Base-by-base conservation (phyloP, 2,113 vertebrate species). In the Chaetops frenatus region DNA sequence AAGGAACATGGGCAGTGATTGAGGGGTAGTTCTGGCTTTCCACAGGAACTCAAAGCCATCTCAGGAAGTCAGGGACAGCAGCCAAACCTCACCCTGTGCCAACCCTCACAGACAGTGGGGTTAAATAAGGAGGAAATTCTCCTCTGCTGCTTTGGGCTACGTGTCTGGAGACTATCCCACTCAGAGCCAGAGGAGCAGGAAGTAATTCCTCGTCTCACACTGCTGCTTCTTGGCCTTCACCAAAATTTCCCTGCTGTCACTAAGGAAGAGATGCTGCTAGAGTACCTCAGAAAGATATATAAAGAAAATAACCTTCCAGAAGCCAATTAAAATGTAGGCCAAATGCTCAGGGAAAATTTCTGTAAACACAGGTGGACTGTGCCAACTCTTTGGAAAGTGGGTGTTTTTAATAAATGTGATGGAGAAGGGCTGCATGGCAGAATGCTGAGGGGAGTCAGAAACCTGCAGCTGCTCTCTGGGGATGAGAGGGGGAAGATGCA, bases 241-340 rank as follows among this genome's bases (percentile, higher is more conserved):
- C 62, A 60, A 53, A 51, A 64, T 71, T 44, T 44, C 84, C 57
- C 53, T 90, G 62, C 91, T 88, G 74, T 85, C 78, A 36, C 78
- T 86, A 50, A 67, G 86, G 69, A 91, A 87, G 44, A 80, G 62
- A 77, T 38, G 29, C 51, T 90, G 56, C 44, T 61, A 1, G 15
- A 51, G 54, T 42, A 86, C 40, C 60, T 86, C 73, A 61, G 80
- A 86, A 70, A 70, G 36, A 83, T 5, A 50, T 1, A 29, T 5
- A 0, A 66, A 85, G 61, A 88, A 82, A 70, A 20, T 40, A 85
- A 47, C 70, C 67, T 70, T 64, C 79, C 64, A 76, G 80, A 95
- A 96, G 86, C 86, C 93, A 94, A 79, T 84, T 94, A 96, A 94
- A 94, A 81, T 7, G 12, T 69, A 91, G 82, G 90, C 95, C 94